Evolutionary conservation across 2,113 vertebrate genomes (phyloP), one percentile per base, ranked within the genome.

Genomic region (Burhinus bistriatus): DNA sequence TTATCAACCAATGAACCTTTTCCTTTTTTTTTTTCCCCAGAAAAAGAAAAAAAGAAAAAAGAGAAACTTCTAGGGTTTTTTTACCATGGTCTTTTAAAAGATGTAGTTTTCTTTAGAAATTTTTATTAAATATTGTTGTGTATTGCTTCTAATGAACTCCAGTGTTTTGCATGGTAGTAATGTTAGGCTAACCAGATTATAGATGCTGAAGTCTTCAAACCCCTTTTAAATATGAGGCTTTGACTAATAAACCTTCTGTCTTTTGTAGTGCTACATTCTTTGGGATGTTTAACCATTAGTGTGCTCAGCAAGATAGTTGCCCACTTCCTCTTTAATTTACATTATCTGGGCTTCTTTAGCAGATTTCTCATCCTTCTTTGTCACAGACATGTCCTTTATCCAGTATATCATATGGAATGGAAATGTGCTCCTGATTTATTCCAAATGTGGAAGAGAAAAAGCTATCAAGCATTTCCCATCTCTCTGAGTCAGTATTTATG

Each of bases 401-500:
- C 42, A 81, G 18, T 8, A 18, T 57, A 49, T 79, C 47, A 42
- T 57, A 29, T n/a, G 34, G 58, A 45, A 38, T 34, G 26, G 59
- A 73, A 95, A 45, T 1, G 1, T 40, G 55, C 25, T 45, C 12
- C 51, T 86, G 34, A 26, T 87, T 81, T 55, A 75, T 94, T 92
- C 79, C 55, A 88, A 95, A 66, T 62, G n/a, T 15, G 77, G 84
- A 87, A 94, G 25, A 91, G 52, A 91, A 93, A 69, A 8, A 90
- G 42, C 83, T 78, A 34, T 71, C 45, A 55, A 90, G 23, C 51
- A 64, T 73, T 81, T 93, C 62, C 49, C 2, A 11, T 83, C 38
- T 62, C 62, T 86, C 79, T 95, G 83, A 94, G 40, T 93, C 93
- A 86, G n/a, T 86, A 64, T 83, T 96, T 93, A 49, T 96, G 90